A percentile compares a stretch with the other conserved stretches of the same genome.
phyloP scores from a whole-genome alignment of 2,113 vertebrate species.

The Leucosticte australis region DNA sequence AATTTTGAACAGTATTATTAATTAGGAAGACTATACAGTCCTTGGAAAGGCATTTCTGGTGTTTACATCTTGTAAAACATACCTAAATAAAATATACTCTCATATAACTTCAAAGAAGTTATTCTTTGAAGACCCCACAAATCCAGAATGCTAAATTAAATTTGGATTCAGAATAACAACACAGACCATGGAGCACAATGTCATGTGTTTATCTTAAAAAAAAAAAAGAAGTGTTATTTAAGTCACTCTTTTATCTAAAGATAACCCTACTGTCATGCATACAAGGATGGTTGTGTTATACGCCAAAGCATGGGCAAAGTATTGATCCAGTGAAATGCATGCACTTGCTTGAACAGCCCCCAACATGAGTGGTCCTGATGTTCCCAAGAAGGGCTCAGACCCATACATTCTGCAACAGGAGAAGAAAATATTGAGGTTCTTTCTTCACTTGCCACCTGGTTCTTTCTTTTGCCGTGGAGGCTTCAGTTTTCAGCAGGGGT shows the following conservation, averaged over 20 bases:
- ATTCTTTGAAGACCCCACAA: neutral
- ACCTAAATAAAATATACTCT: neutral
- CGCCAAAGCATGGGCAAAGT: neutral
- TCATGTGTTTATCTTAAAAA: neutral
- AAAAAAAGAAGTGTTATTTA: neutral
- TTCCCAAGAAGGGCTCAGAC: neutral
- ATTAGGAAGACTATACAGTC: neutral
- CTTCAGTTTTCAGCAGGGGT: neutral
- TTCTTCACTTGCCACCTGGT: neutral
- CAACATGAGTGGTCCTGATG: too few relatives aligned
- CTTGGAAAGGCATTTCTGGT: neutral
- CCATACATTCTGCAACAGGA: neutral
- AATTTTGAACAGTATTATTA: neutral
- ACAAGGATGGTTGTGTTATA: neutral
- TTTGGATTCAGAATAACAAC: neutral
- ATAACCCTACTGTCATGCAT: neutral
- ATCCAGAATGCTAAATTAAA: neutral
- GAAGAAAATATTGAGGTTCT: neutral
- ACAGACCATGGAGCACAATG: neutral
- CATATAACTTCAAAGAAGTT: neutral
- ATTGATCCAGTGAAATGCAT: neutral
- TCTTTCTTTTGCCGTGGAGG: neutral
- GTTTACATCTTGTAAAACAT: neutral
- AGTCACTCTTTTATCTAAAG: neutral
- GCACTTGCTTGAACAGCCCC: neutral